Evolutionary conservation across 92 coral and sea anemone genomes (phyloP).

Genomic region (Anthopleura xanthogrammica): DNA sequence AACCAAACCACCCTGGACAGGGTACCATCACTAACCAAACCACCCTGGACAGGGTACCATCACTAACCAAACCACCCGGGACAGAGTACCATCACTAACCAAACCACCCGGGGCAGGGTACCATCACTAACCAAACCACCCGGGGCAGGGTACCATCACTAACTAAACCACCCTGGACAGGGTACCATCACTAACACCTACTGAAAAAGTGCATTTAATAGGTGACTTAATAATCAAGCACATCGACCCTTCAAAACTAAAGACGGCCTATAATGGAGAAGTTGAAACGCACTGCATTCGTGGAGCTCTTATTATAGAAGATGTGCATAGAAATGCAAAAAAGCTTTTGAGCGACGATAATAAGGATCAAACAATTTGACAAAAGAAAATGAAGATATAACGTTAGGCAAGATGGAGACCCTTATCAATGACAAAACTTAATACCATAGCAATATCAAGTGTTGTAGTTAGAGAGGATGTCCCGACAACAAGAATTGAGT

Average conservation of each 20-base stretch:
- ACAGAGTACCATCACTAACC: not conserved
- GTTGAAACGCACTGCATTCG: not conserved
- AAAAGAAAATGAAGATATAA: not conserved
- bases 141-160: too few relatives aligned
- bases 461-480: not conserved
- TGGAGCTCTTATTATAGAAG: not conserved
- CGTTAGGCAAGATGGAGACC: not conserved
- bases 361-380: constrained; percentile 8
- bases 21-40: too few relatives aligned
- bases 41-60: too few relatives aligned
- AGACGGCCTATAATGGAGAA: not conserved
- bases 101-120: not conserved
- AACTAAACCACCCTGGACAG: too few relatives aligned
- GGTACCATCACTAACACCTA: not conserved
- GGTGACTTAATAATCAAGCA: constrained; percentile 4
- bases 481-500: not conserved
- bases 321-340: not conserved
- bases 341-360: not conserved
- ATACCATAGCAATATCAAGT: not conserved
- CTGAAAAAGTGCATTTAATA: not conserved
- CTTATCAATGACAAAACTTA: not conserved
- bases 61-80: too few relatives aligned
- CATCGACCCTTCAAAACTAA: not conserved
- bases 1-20: too few relatives aligned
- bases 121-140: not conserved